phyloP scores from a whole-genome alignment of 2,888 invertebrate genomes.

The Cepaea hortensis region DNA sequence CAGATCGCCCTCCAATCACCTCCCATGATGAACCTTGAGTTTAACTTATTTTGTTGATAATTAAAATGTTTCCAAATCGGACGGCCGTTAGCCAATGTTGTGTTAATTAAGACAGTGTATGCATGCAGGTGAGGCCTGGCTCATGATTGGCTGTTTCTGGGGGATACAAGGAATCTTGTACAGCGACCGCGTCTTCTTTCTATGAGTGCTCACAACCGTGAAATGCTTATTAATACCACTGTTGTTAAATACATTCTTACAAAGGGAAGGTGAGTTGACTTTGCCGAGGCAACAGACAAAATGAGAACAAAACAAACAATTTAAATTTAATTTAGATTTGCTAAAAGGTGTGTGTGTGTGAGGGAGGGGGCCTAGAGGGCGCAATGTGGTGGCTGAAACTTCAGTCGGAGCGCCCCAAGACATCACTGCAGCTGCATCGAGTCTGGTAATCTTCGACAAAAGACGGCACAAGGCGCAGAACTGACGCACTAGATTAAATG shows the following conservation, averaged over 20 bases:
- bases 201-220: too few species aligned
- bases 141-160: too few species aligned
- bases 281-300: neutral
- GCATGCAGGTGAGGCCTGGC: too few species aligned
- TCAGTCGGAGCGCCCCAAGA: neutral
- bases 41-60: neutral
- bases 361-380: too few species aligned
- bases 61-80: neutral
- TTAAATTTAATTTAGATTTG: constrained; percentile 11
- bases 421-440: constrained; percentile 21
- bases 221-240: neutral
- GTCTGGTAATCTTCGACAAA: neutral
- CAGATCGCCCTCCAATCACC: neutral
- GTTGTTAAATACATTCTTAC: neutral
- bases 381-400: too few species aligned
- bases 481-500: neutral
- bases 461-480: neutral
- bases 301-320: constrained; percentile 19
- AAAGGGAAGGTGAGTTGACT: neutral
- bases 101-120: too few species aligned
- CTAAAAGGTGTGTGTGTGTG: neutral
- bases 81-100: neutral
- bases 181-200: too few species aligned
- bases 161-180: too few species aligned
- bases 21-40: neutral